phyloP scores from a whole-genome alignment of 2,888 invertebrate genomes.

The Drosophila subquinaria region DNA sequence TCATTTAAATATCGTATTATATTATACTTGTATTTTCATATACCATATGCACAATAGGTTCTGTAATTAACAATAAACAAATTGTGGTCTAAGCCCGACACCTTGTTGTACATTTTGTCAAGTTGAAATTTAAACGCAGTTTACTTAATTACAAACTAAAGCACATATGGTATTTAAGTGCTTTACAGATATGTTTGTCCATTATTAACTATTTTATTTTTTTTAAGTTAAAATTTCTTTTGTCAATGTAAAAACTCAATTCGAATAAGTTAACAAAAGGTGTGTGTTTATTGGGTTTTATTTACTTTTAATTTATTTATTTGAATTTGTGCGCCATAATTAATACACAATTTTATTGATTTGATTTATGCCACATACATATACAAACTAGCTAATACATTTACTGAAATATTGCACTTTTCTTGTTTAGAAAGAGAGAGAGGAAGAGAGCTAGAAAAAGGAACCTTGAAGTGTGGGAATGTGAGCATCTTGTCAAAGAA shows the following conservation, averaged over 20 bases:
- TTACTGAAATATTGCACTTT: slow-evolving; percentile 26
- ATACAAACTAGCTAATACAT: slow-evolving; percentile 16
- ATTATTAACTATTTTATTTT: slow-evolving; percentile 33
- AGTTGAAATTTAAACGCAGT: not conserved
- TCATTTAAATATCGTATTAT: slow-evolving; percentile 16
- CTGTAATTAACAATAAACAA: slow-evolving; percentile 15
- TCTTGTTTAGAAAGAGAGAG: not conserved
- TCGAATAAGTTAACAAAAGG: not conserved
- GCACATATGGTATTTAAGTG: slow-evolving; percentile 44
- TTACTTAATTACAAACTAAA: slow-evolving; percentile 18
- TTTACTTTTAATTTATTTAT: not conserved
- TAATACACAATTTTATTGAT: slow-evolving; percentile 30
- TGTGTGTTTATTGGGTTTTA: not conserved
- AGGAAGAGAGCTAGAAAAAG: not conserved
- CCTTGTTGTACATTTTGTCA: not conserved
- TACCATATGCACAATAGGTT: slow-evolving; percentile 19
- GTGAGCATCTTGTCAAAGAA: not conserved
- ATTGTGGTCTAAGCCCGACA: not conserved
- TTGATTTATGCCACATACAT: slow-evolving; percentile 13
- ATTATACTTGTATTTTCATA: slow-evolving; percentile 12
- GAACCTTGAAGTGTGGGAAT: slow-evolving; percentile 5
- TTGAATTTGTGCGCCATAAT: slow-evolving; percentile 35
- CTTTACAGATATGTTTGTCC: slow-evolving; percentile 53
- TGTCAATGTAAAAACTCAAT: slow-evolving; percentile 22
- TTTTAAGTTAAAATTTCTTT: slow-evolving; percentile 18